phyloP scores from a whole-genome alignment of 1,140 invertebrate species.

The Bombus sibiricus region DNA sequence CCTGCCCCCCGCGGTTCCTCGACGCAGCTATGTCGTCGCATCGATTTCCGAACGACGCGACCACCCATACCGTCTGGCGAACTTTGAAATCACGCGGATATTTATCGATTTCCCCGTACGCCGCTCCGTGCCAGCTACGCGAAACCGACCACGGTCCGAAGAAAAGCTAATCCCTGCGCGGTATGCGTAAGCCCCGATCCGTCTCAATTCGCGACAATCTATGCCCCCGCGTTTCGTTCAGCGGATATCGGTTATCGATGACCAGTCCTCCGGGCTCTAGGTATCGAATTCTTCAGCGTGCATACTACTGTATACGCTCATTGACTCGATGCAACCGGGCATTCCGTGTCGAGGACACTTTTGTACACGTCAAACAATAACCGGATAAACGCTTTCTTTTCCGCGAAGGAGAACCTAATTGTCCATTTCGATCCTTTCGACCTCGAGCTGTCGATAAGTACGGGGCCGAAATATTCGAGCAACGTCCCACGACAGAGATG shows the following conservation, averaged over 20 bases:
- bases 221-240: constrained; percentile 24
- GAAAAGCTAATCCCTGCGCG: constrained; percentile 48
- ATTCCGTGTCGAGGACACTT: constrained; percentile 61
- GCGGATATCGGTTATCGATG: constrained; percentile 56
- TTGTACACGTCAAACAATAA: constrained; percentile 49
- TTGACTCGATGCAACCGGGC: not conserved
- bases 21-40: not conserved
- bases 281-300: constrained; percentile 9
- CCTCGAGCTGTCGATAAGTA: not conserved
- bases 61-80: not conserved
- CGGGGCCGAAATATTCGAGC: not conserved
- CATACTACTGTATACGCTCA: not conserved
- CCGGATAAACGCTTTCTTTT: constrained; percentile 53
- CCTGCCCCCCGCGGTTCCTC: not conserved
- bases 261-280: constrained; percentile 7
- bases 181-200: constrained; percentile 44
- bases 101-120: constrained; percentile 36
- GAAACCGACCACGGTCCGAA: constrained; percentile 51
- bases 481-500: not conserved
- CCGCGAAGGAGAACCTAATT: not conserved
- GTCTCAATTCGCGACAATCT: constrained; percentile 54
- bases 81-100: constrained; percentile 27
- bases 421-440: not conserved
- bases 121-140: constrained; percentile 17
- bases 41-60: constrained; percentile 21